Percentiles rank a stretch among this genome's conserved stretches.
Evolutionary conservation across 2,113 vertebrate species (phyloP).

Genomic region (Catharus minimus): DNA sequence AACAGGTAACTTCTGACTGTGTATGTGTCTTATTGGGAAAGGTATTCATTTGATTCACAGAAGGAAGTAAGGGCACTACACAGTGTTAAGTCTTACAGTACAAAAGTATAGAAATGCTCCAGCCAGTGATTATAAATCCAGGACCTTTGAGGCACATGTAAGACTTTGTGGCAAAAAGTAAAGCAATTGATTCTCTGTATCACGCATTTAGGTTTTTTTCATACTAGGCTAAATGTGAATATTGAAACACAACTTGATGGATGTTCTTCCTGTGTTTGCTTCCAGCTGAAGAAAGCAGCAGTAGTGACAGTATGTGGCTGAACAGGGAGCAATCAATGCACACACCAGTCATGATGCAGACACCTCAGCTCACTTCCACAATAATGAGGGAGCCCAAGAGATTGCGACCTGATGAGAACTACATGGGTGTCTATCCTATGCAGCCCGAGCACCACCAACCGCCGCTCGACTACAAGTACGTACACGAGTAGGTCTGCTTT

Average conservation of each 20-base stretch:
- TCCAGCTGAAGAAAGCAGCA: conserved; percentile 93
- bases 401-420: conserved; percentile 90
- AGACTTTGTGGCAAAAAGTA: neutral
- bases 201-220: neutral
- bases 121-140: neutral
- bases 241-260: neutral
- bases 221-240: too few species aligned
- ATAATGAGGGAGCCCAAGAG: conserved; percentile 96
- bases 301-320: conserved; percentile 91
- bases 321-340: conserved; percentile 89
- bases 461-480: conserved; percentile 97
- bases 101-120: neutral
- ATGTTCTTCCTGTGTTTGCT: neutral
- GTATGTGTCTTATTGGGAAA: neutral
- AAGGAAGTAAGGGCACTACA: neutral
- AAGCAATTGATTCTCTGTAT: neutral
- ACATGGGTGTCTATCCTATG: conserved; percentile 92
- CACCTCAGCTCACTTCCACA: conserved; percentile 94
- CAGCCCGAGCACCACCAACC: conserved; percentile 92
- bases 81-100: neutral
- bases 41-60: neutral
- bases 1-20: neutral
- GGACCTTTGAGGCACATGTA: neutral
- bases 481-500: conserved; percentile 59
- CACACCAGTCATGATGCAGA: conserved; percentile 95